Evolutionary conservation across 2,797 vertebrate genomes (phyloP).

Genomic region (Rhadinocentrus ornatus): DNA sequence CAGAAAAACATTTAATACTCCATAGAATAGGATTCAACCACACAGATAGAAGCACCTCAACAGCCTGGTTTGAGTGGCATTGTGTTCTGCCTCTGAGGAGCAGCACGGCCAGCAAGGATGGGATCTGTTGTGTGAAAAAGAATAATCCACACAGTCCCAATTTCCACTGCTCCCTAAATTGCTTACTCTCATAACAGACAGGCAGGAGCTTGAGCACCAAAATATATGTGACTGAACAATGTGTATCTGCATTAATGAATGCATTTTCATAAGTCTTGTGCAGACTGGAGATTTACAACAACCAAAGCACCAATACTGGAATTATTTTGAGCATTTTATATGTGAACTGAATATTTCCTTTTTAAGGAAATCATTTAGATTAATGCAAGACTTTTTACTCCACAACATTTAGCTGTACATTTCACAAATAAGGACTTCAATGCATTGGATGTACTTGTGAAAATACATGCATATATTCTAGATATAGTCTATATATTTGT

Average conservation of each 20-base stretch:
- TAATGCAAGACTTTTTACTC: too few species aligned
- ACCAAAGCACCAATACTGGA: neutral
- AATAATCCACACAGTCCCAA: slow-evolving; percentile 38
- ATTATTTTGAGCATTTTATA: neutral
- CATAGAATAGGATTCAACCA: slow-evolving; percentile 1
- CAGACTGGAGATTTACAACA: neutral
- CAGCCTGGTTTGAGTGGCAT: neutral
- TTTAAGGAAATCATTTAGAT: neutral
- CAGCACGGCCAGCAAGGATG: slow-evolving; percentile 20
- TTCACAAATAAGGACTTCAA: neutral
- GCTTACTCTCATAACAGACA: slow-evolving; percentile 60
- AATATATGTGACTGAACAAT: slow-evolving; percentile 6
- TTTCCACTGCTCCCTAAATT: slow-evolving; percentile 48
- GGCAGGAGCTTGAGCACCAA: slow-evolving; percentile 12
- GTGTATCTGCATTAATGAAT: slow-evolving; percentile 17
- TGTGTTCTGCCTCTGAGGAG: slow-evolving; percentile 31
- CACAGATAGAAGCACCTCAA: slow-evolving; percentile 11
- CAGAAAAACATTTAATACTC: slow-evolving; percentile 23
- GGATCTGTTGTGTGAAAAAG: slow-evolving; percentile 52
- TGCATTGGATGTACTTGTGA: neutral
- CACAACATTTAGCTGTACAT: neutral
- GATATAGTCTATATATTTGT: neutral
- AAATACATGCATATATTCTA: neutral
- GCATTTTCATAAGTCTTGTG: neutral
- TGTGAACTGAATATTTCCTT: neutral